Base-by-base conservation (phyloP, 2,797 vertebrate species). In the Hybognathus amarus region DNA sequence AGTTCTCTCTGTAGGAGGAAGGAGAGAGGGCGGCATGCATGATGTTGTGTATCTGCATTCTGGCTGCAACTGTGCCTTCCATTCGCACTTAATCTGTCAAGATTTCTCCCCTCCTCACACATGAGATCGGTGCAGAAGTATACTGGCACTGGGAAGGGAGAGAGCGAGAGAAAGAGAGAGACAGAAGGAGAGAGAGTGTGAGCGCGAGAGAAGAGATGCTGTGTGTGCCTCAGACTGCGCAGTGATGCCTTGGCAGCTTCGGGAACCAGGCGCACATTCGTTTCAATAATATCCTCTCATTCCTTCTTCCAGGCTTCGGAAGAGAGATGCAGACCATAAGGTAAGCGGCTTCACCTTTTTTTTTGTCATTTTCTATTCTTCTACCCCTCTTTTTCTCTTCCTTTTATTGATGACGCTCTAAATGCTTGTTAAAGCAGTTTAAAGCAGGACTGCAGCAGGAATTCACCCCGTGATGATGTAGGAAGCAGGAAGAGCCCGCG, bases 301-400 rank as follows among this genome's bases (percentile, higher is more conserved):
- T 91, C 93, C 96, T 95, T 94, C 93, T 94, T 94, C 90, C 93
- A 98, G 97, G 95, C 96, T 94, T 95, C 96, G 91, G 95, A 95
- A 54, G 95, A 96, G 91, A 97, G 90, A 96, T 97, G 96, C 95
- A 96, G 81, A 85, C 88, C 74, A 96, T 98, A 95, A 98, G 97
- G 97, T 98, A 94, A 96, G 96, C 74, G 56, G 61, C 85, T 87
- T 47, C n/a, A 27, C 18, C 64, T 38, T 61, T 36, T 38, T 38
- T 61, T 36, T 38, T 50, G 17, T 73, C 6, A 79, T 38, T 90
- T 88, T 90, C 88, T 87, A 88, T 87, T 89, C 90, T 77, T 90
- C 91, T 90, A 83, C 20, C 50, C n/a, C 24, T 73, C 5, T 47
- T 69, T 33, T 36, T 50, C 59, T 47, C 59, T 74, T 56, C 61